Evolutionary conservation across 2,888 invertebrate species (phyloP), one percentile per base, ranked within the genome.

Genomic region (Gandaritis pyraliata): DNA sequence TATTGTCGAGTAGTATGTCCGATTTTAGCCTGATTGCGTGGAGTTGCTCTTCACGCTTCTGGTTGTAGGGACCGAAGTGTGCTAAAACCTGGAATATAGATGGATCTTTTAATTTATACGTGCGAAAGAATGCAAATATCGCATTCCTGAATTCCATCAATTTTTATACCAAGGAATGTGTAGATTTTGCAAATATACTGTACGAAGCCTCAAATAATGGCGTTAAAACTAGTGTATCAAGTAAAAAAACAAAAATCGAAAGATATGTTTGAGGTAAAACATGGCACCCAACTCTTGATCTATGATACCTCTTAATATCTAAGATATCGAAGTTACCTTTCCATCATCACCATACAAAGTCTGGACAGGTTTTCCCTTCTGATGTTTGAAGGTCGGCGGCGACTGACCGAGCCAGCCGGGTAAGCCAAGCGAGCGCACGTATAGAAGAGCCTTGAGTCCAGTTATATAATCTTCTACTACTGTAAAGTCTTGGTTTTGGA

Each of bases 401-500:
- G 98, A 98, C 86, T 99, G 99, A 0, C 99, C 99, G 72, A 96
- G 95, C 99, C 99, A 99, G 12, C 94, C 93, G 1, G 93, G 88
- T 8, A 94, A 93, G 5, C 96, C 93, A 61, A 88, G 84, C 0
- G 95, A 94, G 71, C 96, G 94, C 10, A 98, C 87, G 81, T 98
- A 99, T 7, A 99, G 87, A 33, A 98, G 85, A 0, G 98, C 94
- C 84, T 97, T 97, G 11, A 99, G 90, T 0, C 98, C 98, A 0
- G 95, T 96, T 58, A 96, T 94, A 83, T 99, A 99, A 86, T 99
- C 99, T 10, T 99, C 97, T 49, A 99, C 96, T 0, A 99, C 91
- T 0, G 99, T 99, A 80, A 98, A 99, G 88, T 99, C 99, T 91
- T 99, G 99, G 89, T 99, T 99, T 87, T 99, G 99, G 16, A 99